Percentiles rank a stretch among this genome's conserved stretches.
These are phyloP conservation scores for Drymonia ruficornis DNA, from an alignment of 2,888 invertebrate genomes.

Conservation along the genomic window DNA sequence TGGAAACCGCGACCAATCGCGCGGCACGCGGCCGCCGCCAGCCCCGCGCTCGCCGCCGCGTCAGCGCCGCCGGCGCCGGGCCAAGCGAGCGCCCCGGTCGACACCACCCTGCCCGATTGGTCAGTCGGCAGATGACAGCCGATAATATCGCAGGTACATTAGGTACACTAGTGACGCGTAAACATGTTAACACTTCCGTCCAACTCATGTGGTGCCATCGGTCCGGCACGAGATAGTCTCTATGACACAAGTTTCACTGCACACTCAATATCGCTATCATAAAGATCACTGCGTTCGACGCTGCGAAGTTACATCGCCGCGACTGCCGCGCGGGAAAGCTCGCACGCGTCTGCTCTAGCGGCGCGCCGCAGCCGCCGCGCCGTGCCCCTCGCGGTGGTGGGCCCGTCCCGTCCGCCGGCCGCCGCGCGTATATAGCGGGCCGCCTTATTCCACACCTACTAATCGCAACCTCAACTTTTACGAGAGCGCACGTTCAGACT, in stretches of 20 bases:
- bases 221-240: neutral
- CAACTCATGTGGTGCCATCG: neutral
- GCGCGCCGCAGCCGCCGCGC: neutral
- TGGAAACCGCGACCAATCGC: slow-evolving; percentile 23
- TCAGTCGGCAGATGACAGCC: neutral
- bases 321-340: neutral
- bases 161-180: neutral
- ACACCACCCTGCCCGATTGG: neutral
- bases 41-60: slow-evolving; percentile 5
- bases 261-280: neutral
- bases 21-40: neutral
- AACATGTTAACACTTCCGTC: neutral
- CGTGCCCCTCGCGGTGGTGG: neutral
- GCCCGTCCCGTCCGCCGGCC: neutral
- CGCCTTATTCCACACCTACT: slow-evolving; percentile 42
- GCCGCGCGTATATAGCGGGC: slow-evolving; percentile 31
- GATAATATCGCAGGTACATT: neutral
- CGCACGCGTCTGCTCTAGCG: neutral
- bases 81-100: neutral
- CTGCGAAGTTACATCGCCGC: neutral
- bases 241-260: neutral
- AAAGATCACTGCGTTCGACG: neutral
- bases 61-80: neutral
- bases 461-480: slow-evolving; percentile 54
- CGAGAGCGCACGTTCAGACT: slow-evolving; percentile 44